Conservation (phyloP, 1,140 invertebrate genomes). For the Drosophila albomicans region DNA sequence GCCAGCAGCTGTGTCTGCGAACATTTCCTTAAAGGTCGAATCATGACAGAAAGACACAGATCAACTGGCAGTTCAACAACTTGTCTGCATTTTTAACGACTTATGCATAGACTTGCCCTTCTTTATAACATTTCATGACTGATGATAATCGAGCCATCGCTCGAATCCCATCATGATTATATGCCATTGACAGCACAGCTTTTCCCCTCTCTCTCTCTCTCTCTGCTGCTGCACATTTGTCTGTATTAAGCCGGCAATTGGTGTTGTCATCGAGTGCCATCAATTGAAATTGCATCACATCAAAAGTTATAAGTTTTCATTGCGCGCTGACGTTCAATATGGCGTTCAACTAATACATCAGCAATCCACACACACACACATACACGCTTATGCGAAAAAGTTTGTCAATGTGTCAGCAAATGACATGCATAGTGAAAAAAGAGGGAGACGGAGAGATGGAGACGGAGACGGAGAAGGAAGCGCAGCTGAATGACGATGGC, state of each 20-base stretch:
- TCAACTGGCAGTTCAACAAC: conserved; percentile 11
- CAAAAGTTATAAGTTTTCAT: conserved; percentile 76
- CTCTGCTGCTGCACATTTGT: conserved; percentile 34
- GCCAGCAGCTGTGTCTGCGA: conserved; percentile 23
- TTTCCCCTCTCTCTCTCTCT: not conserved
- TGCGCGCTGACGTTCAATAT: conserved; percentile 68
- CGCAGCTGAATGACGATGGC: conserved; percentile 18
- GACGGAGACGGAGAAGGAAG: not conserved
- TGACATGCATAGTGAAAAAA: conserved; percentile 67
- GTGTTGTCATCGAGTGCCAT: conserved; percentile 69
- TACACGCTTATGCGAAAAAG: conserved; percentile 49
- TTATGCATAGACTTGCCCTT: conserved; percentile 16
- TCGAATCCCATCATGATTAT: conserved; percentile 35
- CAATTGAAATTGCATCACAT: conserved; percentile 80
- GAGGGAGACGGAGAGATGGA: not conserved
- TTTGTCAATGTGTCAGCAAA: conserved; percentile 77
- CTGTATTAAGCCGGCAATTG: conserved; percentile 66
- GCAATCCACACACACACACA: conserved; percentile 33
- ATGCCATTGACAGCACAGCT: conserved; percentile 31
- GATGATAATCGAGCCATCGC: conserved; percentile 22
- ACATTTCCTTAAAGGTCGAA: conserved; percentile 8
- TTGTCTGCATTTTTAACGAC: conserved; percentile 4
- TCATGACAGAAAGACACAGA: conserved; percentile 7
- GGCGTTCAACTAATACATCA: conserved; percentile 62
- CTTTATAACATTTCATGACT: not conserved